These are phyloP conservation scores for Diploptera punctata DNA, from an alignment of 2,888 invertebrate species.

Conservation along the genomic window DNA sequence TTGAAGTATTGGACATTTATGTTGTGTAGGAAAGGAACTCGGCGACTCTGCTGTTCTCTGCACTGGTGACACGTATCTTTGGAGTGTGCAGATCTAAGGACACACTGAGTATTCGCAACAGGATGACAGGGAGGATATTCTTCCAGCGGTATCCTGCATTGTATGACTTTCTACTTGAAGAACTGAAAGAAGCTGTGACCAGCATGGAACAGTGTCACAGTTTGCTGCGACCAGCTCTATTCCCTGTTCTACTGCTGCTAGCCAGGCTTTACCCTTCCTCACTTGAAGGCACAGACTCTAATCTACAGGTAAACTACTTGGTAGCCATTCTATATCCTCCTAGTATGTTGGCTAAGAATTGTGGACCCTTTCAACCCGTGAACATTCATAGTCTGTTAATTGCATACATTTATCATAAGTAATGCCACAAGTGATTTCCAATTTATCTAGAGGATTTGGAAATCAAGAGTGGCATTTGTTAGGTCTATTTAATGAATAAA, in stretches of 20 bases:
- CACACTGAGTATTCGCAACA: slow-evolving; percentile 53
- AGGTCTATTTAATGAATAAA: too few relatives aligned
- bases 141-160: slow-evolving; percentile 74
- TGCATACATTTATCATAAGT: too few relatives aligned
- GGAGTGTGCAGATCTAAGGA: slow-evolving; percentile 77
- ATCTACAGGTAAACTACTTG: slow-evolving; percentile 63
- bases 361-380: too few relatives aligned
- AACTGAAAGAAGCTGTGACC: slow-evolving; percentile 51
- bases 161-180: slow-evolving; percentile 62
- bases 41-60: slow-evolving; percentile 82
- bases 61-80: slow-evolving; percentile 85
- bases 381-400: too few relatives aligned
- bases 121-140: slow-evolving; percentile 69
- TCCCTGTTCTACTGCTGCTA: slow-evolving; percentile 79
- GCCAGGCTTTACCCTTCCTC: slow-evolving; percentile 79
- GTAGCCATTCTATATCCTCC: too few relatives aligned
- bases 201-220: slow-evolving; percentile 27
- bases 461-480: too few relatives aligned
- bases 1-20: too few relatives aligned
- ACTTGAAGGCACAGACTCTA: slow-evolving; percentile 71
- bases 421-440: too few relatives aligned
- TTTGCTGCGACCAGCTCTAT: slow-evolving; percentile 65
- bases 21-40: slow-evolving; percentile 84
- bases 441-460: too few relatives aligned
- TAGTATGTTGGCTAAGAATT: too few relatives aligned